These are phyloP conservation scores for Tetragonula clypearis DNA, from an alignment of 1,140 invertebrate genomes.

Conservation along the genomic window DNA sequence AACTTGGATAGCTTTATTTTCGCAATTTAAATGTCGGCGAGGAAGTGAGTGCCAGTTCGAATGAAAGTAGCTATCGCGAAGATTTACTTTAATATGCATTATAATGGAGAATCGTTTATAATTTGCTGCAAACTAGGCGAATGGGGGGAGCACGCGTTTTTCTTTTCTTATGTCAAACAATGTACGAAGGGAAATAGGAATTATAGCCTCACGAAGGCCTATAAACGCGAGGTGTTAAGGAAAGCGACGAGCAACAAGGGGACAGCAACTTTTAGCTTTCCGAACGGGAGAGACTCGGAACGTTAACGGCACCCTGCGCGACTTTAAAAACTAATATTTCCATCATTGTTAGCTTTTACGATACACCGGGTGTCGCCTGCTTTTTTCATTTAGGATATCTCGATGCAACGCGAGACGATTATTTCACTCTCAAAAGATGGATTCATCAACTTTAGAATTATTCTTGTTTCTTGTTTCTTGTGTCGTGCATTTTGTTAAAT, in stretches of 20 bases:
- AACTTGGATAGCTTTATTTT: neutral
- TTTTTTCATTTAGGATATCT: conserved; percentile 51
- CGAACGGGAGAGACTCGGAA: conserved; percentile 54
- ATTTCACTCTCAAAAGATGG: neutral
- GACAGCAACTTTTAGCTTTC: conserved; percentile 50
- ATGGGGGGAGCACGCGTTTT: conserved; percentile 25
- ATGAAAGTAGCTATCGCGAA: neutral
- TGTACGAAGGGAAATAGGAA: conserved; percentile 29
- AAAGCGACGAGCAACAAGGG: conserved; percentile 61
- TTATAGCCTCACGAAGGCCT: conserved; percentile 48
- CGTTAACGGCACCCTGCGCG: conserved; percentile 77
- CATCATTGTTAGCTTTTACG: conserved; percentile 79
- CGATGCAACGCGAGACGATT: neutral
- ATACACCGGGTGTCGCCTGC: conserved; percentile 56
- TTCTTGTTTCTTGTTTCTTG: neutral
- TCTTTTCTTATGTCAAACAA: conserved; percentile 17
- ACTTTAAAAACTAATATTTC: conserved; percentile 80
- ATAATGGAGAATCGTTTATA: neutral
- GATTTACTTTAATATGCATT: neutral
- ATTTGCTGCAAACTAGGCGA: conserved; percentile 13
- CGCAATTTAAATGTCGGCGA: neutral
- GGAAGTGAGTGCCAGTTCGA: too few relatives aligned
- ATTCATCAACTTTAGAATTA: neutral
- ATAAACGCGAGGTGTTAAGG: conserved; percentile 47
- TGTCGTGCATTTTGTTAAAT: neutral